Evolutionary conservation across 2,797 vertebrate genomes (phyloP), one percentile per base, ranked within the genome.

Genomic region (Takifugu ocellatus): DNA sequence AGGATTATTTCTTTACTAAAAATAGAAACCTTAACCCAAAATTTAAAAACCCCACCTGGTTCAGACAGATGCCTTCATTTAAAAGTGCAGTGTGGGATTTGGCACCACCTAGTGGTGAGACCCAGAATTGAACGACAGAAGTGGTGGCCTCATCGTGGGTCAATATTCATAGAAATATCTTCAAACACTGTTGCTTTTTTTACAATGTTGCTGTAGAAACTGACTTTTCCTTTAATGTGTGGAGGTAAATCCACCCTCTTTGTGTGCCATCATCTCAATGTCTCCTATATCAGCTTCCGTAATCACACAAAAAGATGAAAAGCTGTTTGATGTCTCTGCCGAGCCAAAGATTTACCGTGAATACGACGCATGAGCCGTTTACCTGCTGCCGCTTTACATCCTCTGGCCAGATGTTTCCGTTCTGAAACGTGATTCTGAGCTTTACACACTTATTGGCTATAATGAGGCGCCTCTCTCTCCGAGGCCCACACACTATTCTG

Each of bases 391-490:
- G 53, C 65, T 72, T 61, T 63, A 50, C 61, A 44, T 60, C 43
- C 46, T 52, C 60, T 55, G 62, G 46, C 61, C 65, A 54, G 65
- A 70, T 42, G 62, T 53, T 72, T 62, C 62, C 29, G 64, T 51
- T 14, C 36, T 14, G 14, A 39, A 39, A 2, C 12, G 36, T 14
- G 61, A 36, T 24, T 25, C 51, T 16, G 48, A 56, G 52, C 33
- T 31, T 53, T 54, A 52, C 17, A 12, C 63, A 42, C 56, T 74
- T 61, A 70, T 81, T 66, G 67, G 68, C 52, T 46, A 57, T 75
- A 66, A 80, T 72, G 63, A 70, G 72, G 59, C 61, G 12, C 54
- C 36, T 51, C 45, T 46, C 48, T 39, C 57, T 29, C 27, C 52
- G 21, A 54, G 15, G 64, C 65, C 59, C 59, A 39, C 50, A 10